Percentiles rank a stretch among this genome's conserved stretches.
Conservation (phyloP, 2,888 invertebrate genomes). For the Rhagonycha lutea region DNA sequence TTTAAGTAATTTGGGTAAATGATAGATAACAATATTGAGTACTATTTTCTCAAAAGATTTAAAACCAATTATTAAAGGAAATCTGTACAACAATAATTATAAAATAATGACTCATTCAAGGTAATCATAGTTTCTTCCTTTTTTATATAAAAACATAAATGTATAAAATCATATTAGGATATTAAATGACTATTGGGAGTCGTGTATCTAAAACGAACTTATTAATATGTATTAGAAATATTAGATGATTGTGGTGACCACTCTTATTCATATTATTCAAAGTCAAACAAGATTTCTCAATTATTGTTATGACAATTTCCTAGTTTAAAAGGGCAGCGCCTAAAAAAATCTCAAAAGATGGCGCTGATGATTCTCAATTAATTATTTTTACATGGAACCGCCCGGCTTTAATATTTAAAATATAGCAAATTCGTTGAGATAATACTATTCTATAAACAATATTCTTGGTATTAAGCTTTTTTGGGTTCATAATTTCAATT, state of each 20-base stretch:
- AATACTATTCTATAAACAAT: no score
- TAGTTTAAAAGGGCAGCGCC: no score
- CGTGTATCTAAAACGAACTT: neutral
- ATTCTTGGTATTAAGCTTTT: no score
- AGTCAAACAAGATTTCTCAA: conserved; percentile 1
- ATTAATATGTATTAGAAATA: neutral
- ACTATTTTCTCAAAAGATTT: neutral
- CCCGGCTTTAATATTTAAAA: no score
- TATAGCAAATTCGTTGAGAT: no score
- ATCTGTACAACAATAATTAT: neutral
- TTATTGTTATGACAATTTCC: neutral
- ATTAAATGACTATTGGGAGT: neutral
- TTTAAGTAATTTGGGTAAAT: neutral
- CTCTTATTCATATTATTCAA: neutral
- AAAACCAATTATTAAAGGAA: neutral
- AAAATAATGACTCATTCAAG: neutral
- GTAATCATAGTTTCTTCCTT: neutral
- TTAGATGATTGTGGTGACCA: neutral
- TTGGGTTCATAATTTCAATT: no score
- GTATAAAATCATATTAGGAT: neutral
- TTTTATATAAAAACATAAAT: neutral
- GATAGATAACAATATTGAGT: neutral
- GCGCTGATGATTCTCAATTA: no score
- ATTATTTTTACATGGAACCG: no score
- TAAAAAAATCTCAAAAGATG: no score